phyloP scores from a whole-genome alignment of 2,888 invertebrate genomes.

The Aspidapion aeneum region DNA sequence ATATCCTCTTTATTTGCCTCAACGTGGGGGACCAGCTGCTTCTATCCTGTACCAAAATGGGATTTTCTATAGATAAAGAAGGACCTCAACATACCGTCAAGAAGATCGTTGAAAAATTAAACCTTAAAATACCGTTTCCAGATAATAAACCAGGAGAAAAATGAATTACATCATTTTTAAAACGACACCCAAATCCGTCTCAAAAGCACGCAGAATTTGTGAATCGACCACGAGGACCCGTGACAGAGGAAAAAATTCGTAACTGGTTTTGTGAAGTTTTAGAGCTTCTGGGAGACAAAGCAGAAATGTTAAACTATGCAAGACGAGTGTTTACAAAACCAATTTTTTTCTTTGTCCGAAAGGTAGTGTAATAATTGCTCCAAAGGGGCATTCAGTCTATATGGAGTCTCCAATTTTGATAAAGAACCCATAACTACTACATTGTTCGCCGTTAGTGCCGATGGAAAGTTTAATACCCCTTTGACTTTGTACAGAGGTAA shows the following conservation, averaged over 20 bases:
- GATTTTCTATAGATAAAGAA: too few relatives aligned
- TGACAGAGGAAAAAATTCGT: slow-evolving; percentile 3
- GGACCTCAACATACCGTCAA: too few relatives aligned
- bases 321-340: slow-evolving; percentile 6
- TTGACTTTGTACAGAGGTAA: slow-evolving; percentile 9
- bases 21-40: too few relatives aligned
- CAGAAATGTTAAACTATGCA: neutral
- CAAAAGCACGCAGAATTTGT: slow-evolving; percentile 10
- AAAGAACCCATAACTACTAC: slow-evolving; percentile 13
- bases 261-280: neutral
- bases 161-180: slow-evolving; percentile 4
- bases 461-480: slow-evolving; percentile 5
- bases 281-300: neutral
- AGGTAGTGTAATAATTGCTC: neutral
- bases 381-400: slow-evolving; percentile 6
- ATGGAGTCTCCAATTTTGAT: slow-evolving; percentile 10
- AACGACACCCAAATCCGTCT: slow-evolving; percentile 8
- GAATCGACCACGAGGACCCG: neutral
- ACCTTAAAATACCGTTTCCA: neutral
- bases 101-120: too few relatives aligned
- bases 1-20: neutral
- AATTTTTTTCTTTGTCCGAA: slow-evolving; percentile 6
- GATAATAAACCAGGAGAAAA: slow-evolving; percentile 6
- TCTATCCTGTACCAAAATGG: too few relatives aligned
- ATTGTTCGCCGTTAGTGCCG: slow-evolving; percentile 8